Conservation (phyloP, 2,888 invertebrate genomes). For the Orchesellides sinensis region DNA sequence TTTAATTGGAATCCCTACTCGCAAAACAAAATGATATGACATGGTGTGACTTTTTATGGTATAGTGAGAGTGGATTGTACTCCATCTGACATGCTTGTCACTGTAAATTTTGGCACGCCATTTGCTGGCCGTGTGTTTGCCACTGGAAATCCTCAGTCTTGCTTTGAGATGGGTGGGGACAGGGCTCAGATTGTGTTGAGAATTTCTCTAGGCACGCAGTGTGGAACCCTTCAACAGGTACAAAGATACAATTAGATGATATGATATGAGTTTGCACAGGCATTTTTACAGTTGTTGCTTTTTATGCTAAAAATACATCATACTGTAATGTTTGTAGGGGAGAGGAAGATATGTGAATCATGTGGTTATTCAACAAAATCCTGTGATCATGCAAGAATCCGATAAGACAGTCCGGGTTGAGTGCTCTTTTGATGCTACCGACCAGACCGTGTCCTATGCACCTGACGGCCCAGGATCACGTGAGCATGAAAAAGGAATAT, state of each 20-base stretch:
- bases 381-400: conserved; percentile 78
- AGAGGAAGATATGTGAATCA: conserved; percentile 78
- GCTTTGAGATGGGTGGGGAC: conserved; percentile 82
- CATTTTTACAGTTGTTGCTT: not conserved
- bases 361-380: conserved; percentile 78
- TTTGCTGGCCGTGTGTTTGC: conserved; percentile 87
- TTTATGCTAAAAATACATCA: not conserved
- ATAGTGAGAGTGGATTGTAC: conserved; percentile 88
- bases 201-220: conserved; percentile 80
- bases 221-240: conserved; percentile 78
- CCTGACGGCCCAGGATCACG: conserved; percentile 75
- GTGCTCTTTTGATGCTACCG: conserved; percentile 78
- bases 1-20: not conserved
- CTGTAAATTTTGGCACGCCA: conserved; percentile 78
- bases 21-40: not conserved
- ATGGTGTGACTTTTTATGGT: conserved; percentile 83
- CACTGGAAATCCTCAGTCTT: conserved; percentile 86
- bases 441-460: conserved; percentile 77
- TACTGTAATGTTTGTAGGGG: conserved; percentile 69
- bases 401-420: conserved; percentile 78
- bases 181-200: conserved; percentile 79
- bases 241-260: conserved; percentile 25
- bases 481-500: conserved; percentile 76
- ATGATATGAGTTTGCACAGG: too few species aligned
- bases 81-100: conserved; percentile 84